Conservation (phyloP, 35 echinoderm and acorn worm genomes). For the Lytechinus variegatus region DNA sequence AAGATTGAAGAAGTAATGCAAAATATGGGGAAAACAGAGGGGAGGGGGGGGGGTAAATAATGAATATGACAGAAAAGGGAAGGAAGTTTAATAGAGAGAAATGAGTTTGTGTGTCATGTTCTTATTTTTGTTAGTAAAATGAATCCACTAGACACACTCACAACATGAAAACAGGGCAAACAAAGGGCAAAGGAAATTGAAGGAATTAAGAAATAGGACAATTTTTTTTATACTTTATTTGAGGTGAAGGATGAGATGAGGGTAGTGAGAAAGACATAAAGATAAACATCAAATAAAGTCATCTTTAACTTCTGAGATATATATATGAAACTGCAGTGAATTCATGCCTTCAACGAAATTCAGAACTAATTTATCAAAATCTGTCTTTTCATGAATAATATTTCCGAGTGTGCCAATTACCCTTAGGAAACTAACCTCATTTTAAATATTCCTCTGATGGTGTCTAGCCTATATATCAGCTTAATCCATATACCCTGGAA, state of each 20-base stretch:
- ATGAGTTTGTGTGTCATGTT: too few species aligned
- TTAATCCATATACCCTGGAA: neutral
- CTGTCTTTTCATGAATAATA: neutral
- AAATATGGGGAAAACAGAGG: too few species aligned
- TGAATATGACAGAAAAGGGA: too few species aligned
- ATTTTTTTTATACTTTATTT: neutral
- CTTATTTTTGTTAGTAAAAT: too few species aligned
- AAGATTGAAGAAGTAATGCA: too few species aligned
- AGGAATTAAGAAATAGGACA: neutral
- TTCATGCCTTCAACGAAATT: neutral
- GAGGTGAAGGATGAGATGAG: neutral
- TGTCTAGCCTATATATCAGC: neutral
- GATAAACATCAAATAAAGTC: neutral
- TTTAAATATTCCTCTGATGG: neutral
- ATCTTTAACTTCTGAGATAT: neutral
- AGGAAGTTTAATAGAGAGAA: too few species aligned
- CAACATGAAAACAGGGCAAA: too few species aligned
- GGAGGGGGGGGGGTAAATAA: too few species aligned
- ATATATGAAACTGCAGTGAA: neutral
- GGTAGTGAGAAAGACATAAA: neutral
- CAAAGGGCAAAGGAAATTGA: neutral
- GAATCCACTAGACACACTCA: too few species aligned
- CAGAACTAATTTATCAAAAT: slow-evolving; percentile 15
- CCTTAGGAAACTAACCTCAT: neutral
- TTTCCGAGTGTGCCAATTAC: neutral